A percentile compares a stretch with the other conserved stretches of the same genome.
Evolutionary conservation across 2,797 vertebrate species (phyloP).

Genomic region (Tokudaia tokunoshimensis): DNA sequence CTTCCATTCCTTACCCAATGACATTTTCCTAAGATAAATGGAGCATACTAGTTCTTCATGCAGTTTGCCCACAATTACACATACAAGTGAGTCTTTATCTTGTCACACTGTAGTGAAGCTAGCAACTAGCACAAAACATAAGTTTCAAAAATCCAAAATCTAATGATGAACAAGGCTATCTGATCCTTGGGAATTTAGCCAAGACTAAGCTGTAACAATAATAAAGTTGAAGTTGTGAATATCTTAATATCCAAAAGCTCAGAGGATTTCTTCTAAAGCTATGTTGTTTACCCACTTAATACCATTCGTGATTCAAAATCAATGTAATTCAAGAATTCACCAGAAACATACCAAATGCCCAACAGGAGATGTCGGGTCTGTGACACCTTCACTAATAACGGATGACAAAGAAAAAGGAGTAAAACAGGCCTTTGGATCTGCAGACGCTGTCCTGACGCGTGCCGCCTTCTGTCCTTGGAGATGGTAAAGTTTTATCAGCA

Average conservation of each 20-base stretch:
- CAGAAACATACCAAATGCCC: conserved; percentile 75
- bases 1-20: conserved; percentile 56
- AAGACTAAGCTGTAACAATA: conserved; percentile 72
- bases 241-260: conserved; percentile 66
- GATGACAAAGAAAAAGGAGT: conserved; percentile 70
- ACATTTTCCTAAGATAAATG: conserved; percentile 47
- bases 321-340: conserved; percentile 68
- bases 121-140: conserved; percentile 8
- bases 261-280: conserved; percentile 72
- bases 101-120: background rate
- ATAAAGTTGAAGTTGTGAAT: conserved; percentile 72
- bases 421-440: background rate
- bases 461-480: conserved; percentile 24
- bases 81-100: background rate
- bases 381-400: conserved; percentile 72
- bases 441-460: background rate
- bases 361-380: conserved; percentile 48
- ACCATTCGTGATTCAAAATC: conserved; percentile 75
- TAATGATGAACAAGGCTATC: conserved; percentile 9
- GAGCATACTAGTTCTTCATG: background rate
- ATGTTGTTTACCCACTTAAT: conserved; percentile 67
- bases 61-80: conserved; percentile 44
- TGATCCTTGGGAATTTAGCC: conserved; percentile 55
- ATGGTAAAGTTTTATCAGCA: background rate
- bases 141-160: conserved; percentile 40